Percentiles rank a stretch among this genome's conserved stretches.
Conservation (phyloP, 2,888 invertebrate genomes). For the Willowsia nigromaculata region DNA sequence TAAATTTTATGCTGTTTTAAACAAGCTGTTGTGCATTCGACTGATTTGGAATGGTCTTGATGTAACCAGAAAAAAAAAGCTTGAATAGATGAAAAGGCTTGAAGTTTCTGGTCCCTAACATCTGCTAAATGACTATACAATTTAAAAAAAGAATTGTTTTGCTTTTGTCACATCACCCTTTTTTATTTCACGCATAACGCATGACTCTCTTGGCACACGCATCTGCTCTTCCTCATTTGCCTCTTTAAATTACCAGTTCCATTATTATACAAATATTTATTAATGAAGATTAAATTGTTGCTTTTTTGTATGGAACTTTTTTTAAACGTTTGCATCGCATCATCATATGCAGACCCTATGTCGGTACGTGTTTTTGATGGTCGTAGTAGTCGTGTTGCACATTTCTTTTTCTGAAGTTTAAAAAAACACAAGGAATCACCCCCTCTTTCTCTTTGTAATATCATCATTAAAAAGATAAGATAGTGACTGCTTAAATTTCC, state of each 20-base stretch:
- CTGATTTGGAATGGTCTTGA: neutral
- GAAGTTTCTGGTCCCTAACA: neutral
- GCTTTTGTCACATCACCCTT: slow-evolving; percentile 2
- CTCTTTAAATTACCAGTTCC: neutral
- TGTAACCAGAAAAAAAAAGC: neutral
- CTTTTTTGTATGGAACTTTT: neutral
- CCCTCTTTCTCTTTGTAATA: neutral
- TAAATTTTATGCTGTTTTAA: neutral
- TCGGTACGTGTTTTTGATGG: neutral
- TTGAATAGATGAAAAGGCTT: no score
- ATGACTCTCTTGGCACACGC: slow-evolving; percentile 8
- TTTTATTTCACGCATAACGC: neutral
- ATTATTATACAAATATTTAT: neutral
- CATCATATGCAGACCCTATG: neutral
- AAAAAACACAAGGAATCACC: neutral
- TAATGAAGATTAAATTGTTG: slow-evolving; percentile 1
- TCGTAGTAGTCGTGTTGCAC: no score
- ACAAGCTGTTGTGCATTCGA: neutral
- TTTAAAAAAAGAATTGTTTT: neutral
- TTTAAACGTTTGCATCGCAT: neutral
- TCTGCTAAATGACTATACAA: neutral
- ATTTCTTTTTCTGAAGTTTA: no score
- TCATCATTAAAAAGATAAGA: neutral
- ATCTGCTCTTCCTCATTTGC: neutral
- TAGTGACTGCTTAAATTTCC: slow-evolving; percentile 4